These are phyloP conservation scores for Epinephelus malabaricus DNA, from an alignment of 2,797 vertebrate genomes.

Conservation along the genomic window DNA sequence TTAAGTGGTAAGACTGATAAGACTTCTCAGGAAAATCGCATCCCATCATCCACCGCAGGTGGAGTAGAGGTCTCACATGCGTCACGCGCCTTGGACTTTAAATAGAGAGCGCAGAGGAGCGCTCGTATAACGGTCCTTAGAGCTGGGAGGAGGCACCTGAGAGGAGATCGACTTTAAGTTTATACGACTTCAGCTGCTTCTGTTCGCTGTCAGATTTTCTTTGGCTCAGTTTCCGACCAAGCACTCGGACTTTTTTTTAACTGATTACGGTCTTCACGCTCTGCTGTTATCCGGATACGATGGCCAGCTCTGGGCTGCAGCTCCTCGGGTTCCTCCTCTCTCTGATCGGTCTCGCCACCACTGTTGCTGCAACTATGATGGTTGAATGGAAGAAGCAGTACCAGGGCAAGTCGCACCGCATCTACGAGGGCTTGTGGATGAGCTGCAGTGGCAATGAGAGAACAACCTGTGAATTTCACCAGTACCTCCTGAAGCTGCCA, in stretches of 20 bases:
- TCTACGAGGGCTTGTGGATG: slow-evolving; percentile 79
- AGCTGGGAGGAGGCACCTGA: not conserved
- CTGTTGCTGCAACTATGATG: slow-evolving; percentile 69
- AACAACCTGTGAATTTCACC: slow-evolving; percentile 59
- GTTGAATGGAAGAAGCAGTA: slow-evolving; percentile 77
- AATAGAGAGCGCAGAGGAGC: slow-evolving; percentile 39
- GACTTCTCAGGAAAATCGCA: not conserved
- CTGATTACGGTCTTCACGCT: not conserved
- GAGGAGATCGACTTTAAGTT: not conserved
- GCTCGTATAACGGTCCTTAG: slow-evolving; percentile 32
- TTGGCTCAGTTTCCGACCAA: not conserved
- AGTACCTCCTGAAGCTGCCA: slow-evolving; percentile 68
- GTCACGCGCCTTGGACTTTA: slow-evolving; percentile 59
- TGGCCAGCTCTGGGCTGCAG: slow-evolving; percentile 92
- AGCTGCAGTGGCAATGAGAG: slow-evolving; percentile 58
- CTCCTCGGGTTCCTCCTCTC: slow-evolving; percentile 90
- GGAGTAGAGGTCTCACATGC: slow-evolving; percentile 33
- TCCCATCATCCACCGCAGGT: slow-evolving; percentile 41
- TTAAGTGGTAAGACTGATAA: not conserved
- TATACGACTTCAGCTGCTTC: not conserved
- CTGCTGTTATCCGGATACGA: slow-evolving; percentile 52
- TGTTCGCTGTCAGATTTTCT: accelerated
- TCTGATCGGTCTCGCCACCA: slow-evolving; percentile 86
- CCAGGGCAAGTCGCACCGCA: slow-evolving; percentile 35
- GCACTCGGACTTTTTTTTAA: not conserved